Evolutionary conservation across 2,888 invertebrate genomes (phyloP).

Genomic region (Synanthedon myopaeformis): DNA sequence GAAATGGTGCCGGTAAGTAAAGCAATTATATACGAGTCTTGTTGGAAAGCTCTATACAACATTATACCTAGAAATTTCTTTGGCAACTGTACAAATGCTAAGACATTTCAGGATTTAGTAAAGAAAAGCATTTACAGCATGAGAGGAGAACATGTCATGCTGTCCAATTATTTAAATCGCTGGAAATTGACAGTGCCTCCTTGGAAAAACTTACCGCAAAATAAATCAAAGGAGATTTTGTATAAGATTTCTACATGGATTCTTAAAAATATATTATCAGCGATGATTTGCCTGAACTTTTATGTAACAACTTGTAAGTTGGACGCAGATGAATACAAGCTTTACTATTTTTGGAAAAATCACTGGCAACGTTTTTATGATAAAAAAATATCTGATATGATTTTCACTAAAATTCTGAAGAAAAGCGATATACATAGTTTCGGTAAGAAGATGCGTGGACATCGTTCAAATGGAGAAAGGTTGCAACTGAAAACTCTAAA

Average conservation of each 20-base stretch:
- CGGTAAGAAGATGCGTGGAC: constrained; percentile 30
- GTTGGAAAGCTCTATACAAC: constrained; percentile 29
- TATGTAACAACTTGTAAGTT: constrained; percentile 56
- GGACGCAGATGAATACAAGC: constrained; percentile 50
- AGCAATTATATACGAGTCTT: constrained; percentile 26
- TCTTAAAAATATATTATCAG: constrained; percentile 35
- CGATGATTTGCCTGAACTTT: constrained; percentile 51
- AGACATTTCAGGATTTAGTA: constrained; percentile 35
- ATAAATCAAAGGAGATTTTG: constrained; percentile 18
- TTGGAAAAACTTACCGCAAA: constrained; percentile 26
- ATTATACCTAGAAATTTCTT: constrained; percentile 41
- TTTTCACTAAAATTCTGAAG: constrained; percentile 30
- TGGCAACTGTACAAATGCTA: constrained; percentile 39
- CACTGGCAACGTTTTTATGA: constrained; percentile 62
- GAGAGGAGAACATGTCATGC: constrained; percentile 42
- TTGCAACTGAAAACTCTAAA: constrained; percentile 24
- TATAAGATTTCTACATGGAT: constrained; percentile 34
- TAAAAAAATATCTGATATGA: constrained; percentile 37
- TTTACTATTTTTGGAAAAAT: constrained; percentile 51
- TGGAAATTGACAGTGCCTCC: constrained; percentile 36
- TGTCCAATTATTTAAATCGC: constrained; percentile 23
- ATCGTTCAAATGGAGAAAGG: constrained; percentile 20
- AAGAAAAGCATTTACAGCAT: constrained; percentile 39
- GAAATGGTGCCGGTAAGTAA: constrained; percentile 29
- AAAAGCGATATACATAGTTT: constrained; percentile 32